Evolutionary conservation across 2,888 invertebrate genomes (phyloP).

Genomic region (Hartigia nigra): DNA sequence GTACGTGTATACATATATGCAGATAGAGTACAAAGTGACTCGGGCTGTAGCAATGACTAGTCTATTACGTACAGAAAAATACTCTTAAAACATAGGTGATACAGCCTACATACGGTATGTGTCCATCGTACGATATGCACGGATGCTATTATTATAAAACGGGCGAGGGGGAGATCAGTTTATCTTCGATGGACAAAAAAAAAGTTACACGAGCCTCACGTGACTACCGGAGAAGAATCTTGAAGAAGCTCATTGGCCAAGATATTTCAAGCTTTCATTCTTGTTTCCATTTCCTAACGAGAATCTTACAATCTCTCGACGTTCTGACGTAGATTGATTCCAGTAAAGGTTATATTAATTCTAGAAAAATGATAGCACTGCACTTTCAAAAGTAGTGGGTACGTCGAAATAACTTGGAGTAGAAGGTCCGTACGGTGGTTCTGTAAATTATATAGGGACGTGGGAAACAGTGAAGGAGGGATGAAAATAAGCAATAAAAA

Average conservation of each 20-base stretch:
- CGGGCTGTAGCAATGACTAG: background rate
- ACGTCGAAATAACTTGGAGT: background rate
- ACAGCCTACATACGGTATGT: slow-evolving; percentile 33
- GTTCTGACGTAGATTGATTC: background rate
- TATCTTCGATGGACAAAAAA: background rate
- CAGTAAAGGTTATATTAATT: background rate
- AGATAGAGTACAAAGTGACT: background rate
- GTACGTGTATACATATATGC: background rate
- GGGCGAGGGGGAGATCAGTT: background rate
- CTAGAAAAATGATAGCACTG: background rate
- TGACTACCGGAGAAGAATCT: background rate
- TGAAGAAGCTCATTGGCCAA: background rate
- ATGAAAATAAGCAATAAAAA: slow-evolving; percentile 41
- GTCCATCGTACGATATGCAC: slow-evolving; percentile 28
- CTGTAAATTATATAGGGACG: background rate
- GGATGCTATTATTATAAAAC: background rate
- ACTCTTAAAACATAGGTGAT: slow-evolving; percentile 27
- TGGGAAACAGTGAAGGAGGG: slow-evolving; percentile 18
- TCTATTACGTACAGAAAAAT: slow-evolving; percentile 43
- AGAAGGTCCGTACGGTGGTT: background rate
- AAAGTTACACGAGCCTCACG: background rate
- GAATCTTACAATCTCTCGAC: background rate
- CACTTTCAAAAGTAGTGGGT: background rate
- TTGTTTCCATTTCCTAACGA: background rate
- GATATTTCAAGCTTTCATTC: background rate